phyloP scores from a whole-genome alignment of 2,888 invertebrate genomes.

The Piscicola geometra region DNA sequence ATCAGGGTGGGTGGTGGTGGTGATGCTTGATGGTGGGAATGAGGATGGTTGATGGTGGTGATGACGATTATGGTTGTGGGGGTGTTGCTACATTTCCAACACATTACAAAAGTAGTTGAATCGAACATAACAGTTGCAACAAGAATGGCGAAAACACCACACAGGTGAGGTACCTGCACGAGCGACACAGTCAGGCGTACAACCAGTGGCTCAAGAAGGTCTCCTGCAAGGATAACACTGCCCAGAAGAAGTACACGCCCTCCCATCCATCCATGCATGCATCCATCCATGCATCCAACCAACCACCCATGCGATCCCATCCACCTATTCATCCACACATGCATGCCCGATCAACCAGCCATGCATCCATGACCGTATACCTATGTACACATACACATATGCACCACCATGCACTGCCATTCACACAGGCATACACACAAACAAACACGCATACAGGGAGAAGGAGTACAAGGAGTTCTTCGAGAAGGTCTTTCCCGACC shows the following conservation, averaged over 20 bases:
- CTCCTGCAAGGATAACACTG: conserved; percentile 72
- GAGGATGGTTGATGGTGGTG: neutral
- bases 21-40: neutral
- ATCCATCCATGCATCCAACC: too few species aligned
- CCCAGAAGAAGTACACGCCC: conserved; percentile 45
- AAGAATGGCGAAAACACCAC: neutral
- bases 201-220: conserved; percentile 66
- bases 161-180: conserved; percentile 72
- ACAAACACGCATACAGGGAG: conserved; percentile 18
- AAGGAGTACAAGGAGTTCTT: conserved; percentile 93
- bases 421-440: too few species aligned
- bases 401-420: too few species aligned
- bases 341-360: too few species aligned
- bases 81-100: neutral
- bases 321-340: too few species aligned
- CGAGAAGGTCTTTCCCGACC: conserved; percentile 93
- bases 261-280: too few species aligned
- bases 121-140: neutral
- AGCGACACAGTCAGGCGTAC: conserved; percentile 61
- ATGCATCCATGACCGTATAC: too few species aligned
- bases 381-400: too few species aligned
- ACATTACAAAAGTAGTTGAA: neutral
- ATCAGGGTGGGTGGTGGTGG: conserved; percentile 20
- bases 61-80: neutral
- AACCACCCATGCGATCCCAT: too few species aligned